These are phyloP conservation scores for Thamnophis elegans DNA, from an alignment of 2,797 vertebrate genomes.

Conservation along the genomic window DNA sequence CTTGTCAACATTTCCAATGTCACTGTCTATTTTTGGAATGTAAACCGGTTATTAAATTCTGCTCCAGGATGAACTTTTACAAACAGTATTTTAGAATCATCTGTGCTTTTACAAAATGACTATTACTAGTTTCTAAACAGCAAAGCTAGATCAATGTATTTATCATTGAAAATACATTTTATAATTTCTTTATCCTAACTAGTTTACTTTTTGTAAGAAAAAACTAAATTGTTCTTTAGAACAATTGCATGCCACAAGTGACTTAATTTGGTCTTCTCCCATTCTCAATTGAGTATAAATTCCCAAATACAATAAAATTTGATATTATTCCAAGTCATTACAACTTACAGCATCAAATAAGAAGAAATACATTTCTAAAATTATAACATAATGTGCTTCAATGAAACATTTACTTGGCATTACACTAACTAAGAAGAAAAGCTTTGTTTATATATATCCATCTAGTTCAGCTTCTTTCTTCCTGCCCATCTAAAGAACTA, in stretches of 20 bases:
- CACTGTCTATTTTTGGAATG: slow-evolving; percentile 59
- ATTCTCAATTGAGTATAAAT: neutral
- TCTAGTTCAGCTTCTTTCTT: neutral
- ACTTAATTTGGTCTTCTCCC: neutral
- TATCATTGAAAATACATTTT: slow-evolving; percentile 21
- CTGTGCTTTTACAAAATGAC: slow-evolving; percentile 41
- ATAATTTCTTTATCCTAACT: slow-evolving; percentile 21
- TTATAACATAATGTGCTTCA: neutral
- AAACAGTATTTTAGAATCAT: slow-evolving; percentile 20
- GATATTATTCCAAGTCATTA: neutral
- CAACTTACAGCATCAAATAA: neutral
- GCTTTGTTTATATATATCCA: neutral
- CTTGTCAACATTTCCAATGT: slow-evolving; percentile 60
- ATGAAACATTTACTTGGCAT: neutral
- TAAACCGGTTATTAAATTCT: slow-evolving; percentile 38
- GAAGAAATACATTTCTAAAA: neutral
- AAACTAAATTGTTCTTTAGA: neutral
- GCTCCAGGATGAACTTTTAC: slow-evolving; percentile 49
- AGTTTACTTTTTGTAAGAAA: neutral
- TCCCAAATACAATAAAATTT: neutral
- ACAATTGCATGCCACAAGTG: neutral
- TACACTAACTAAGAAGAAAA: neutral
- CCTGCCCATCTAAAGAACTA: neutral
- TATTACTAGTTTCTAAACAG: slow-evolving; percentile 29
- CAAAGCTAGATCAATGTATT: slow-evolving; percentile 4